Percentiles rank a stretch among this genome's conserved stretches.
Evolutionary conservation across 2,888 invertebrate species (phyloP).

Genomic region (Tinea pellionella): DNA sequence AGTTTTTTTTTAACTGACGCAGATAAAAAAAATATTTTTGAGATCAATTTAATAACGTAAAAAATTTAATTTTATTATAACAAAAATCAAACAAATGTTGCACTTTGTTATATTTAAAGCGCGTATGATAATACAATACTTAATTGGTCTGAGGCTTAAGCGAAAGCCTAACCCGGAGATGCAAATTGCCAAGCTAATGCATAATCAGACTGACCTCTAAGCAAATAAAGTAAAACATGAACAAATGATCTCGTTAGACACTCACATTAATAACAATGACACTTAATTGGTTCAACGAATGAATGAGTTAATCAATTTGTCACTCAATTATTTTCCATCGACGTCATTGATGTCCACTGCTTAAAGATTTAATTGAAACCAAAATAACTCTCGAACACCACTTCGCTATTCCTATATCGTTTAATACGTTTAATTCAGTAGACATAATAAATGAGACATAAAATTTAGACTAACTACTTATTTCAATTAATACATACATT

Average conservation of each 20-base stretch:
- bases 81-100: not conserved
- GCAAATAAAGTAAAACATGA: slow-evolving; percentile 13
- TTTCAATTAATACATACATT: not conserved
- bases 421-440: not conserved
- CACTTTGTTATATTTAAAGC: not conserved
- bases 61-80: not conserved
- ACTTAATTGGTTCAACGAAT: not conserved
- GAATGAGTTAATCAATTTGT: not conserved
- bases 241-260: slow-evolving; percentile 7
- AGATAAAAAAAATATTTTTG: not conserved
- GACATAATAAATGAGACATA: not conserved
- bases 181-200: slow-evolving; percentile 11
- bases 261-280: slow-evolving; percentile 1
- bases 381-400: not conserved
- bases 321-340: not conserved
- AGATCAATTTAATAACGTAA: not conserved
- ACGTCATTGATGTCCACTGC: not conserved
- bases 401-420: not conserved
- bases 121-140: not conserved
- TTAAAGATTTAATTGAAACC: not conserved
- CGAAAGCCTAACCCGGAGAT: slow-evolving; percentile 10
- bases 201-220: slow-evolving; percentile 10
- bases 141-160: slow-evolving; percentile 9
- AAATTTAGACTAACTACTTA: not conserved
- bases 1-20: not conserved